Percentiles rank a stretch among this genome's conserved stretches.
Conservation (phyloP, 2,797 vertebrate genomes). For the Pangasius sanitwongsei region DNA sequence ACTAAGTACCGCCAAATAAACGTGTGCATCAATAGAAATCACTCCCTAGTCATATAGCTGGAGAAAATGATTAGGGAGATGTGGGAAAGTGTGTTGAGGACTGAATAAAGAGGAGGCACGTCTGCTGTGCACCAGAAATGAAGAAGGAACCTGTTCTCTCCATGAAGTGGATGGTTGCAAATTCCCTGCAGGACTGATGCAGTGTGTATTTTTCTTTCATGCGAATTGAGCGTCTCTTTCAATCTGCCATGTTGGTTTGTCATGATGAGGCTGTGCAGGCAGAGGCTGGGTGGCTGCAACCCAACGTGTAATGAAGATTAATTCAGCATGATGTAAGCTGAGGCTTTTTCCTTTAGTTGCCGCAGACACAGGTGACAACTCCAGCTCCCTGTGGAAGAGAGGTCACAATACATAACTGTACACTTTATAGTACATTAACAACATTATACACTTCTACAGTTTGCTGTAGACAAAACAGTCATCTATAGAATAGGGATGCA, state of each 20-base stretch:
- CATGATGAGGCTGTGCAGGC: constrained; percentile 57
- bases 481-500: background rate
- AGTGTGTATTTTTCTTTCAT: constrained; percentile 2
- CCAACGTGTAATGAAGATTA: constrained; percentile 73
- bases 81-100: constrained; percentile 17
- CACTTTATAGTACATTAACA: background rate
- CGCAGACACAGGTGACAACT: constrained; percentile 92
- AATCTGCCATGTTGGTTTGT: constrained; percentile 46
- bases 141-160: constrained; percentile 23
- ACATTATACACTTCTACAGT: background rate
- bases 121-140: constrained; percentile 23
- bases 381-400: constrained; percentile 83
- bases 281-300: constrained; percentile 56
- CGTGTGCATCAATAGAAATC: constrained; percentile 35
- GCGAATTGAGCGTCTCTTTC: constrained; percentile 43
- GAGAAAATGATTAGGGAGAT: constrained; percentile 58
- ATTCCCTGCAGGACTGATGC: constrained; percentile 23
- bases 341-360: constrained; percentile 94
- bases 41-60: constrained; percentile 59
- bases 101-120: constrained; percentile 24
- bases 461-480: background rate
- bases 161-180: background rate
- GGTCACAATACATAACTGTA: constrained; percentile 4
- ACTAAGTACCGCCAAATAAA: constrained; percentile 25
- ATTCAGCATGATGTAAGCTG: constrained; percentile 84